phyloP scores from a whole-genome alignment of 2,797 vertebrate genomes.

The Sebastes itinus region DNA sequence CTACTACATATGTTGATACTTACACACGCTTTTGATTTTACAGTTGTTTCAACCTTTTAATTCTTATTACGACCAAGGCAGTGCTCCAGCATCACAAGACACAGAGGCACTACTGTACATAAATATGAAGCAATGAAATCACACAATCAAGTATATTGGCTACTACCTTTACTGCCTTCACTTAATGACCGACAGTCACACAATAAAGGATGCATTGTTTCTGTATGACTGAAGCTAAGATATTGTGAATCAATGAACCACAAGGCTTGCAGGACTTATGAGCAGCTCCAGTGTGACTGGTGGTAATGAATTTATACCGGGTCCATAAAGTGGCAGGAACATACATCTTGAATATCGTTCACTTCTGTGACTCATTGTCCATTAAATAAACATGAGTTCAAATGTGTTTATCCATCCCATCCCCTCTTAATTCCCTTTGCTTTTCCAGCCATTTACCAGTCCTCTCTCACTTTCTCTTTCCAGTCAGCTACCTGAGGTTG shows the following conservation, averaged over 20 bases:
- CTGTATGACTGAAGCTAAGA: background rate
- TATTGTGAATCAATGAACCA: conserved; percentile 1
- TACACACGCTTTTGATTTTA: conserved; percentile 16
- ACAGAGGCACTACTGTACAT: conserved; percentile 9
- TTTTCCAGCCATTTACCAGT: background rate
- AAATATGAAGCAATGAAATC: conserved; percentile 12
- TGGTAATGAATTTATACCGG: background rate
- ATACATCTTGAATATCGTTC: background rate
- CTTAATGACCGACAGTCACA: background rate
- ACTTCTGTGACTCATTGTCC: background rate
- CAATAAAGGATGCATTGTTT: background rate
- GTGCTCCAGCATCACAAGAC: background rate
- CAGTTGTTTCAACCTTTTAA: background rate
- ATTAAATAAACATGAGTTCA: background rate
- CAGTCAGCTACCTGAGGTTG: conserved; percentile 87
- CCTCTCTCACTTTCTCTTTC: conserved; percentile 16
- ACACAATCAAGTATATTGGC: background rate
- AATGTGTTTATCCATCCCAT: background rate
- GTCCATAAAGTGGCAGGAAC: background rate
- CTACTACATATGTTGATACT: conserved; percentile 6
- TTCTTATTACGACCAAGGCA: background rate
- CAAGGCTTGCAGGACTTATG: background rate
- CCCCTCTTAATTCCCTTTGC: background rate
- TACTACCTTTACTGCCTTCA: background rate
- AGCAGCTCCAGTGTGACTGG: background rate